A percentile compares a stretch with the other conserved stretches of the same genome.
These are phyloP conservation scores for Rhagoletis zephyria DNA, from an alignment of 1,140 invertebrate species.

Conservation along the genomic window DNA sequence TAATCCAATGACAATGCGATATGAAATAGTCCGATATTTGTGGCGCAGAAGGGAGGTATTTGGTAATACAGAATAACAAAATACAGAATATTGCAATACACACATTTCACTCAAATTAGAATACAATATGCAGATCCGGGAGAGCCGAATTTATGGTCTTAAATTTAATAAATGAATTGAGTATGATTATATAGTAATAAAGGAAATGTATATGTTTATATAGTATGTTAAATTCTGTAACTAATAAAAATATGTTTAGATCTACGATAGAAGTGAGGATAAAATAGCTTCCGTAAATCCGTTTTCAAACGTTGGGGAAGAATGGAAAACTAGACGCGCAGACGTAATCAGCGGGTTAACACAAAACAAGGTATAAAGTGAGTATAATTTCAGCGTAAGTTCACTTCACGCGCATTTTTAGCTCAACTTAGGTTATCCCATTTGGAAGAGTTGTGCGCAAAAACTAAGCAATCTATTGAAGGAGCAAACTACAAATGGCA, in stretches of 20 bases:
- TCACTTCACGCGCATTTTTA: slow-evolving; percentile 5
- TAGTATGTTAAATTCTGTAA: no score
- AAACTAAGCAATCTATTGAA: slow-evolving; percentile 54
- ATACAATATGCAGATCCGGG: no score
- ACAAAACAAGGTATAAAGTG: slow-evolving; percentile 63
- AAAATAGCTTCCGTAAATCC: slow-evolving; percentile 73
- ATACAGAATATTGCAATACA: no score
- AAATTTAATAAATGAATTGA: no score
- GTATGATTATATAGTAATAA: no score
- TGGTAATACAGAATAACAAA: no score
- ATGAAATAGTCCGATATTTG: no score
- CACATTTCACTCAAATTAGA: no score
- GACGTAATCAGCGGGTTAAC: slow-evolving; percentile 76
- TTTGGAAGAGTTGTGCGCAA: slow-evolving; percentile 65
- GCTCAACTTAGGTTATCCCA: slow-evolving; percentile 62
- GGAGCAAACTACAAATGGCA: not conserved
- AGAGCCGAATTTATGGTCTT: no score
- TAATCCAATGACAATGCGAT: no score
- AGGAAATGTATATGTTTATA: no score
- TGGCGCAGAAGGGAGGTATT: no score
- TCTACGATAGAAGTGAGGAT: slow-evolving; percentile 70
- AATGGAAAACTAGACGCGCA: slow-evolving; percentile 76
- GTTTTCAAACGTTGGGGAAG: slow-evolving; percentile 71
- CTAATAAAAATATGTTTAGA: not conserved
- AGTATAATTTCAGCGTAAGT: not conserved